Conservation (phyloP, 1,140 invertebrate genomes). For the Orius laevigatus region DNA sequence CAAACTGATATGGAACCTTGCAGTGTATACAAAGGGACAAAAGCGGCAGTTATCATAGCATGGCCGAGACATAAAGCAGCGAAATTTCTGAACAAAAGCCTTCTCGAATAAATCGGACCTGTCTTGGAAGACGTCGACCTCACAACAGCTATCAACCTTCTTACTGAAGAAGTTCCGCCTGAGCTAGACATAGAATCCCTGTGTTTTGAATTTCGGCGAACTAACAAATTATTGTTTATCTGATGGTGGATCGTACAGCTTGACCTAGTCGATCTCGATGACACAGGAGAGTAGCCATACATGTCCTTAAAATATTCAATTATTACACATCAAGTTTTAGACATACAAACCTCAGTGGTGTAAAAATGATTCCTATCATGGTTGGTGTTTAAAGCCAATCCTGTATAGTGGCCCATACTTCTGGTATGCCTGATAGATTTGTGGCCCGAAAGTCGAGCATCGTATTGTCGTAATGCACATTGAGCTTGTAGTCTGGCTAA, state of each 20-base stretch:
- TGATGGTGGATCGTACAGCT: constrained; percentile 27
- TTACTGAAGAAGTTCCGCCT: constrained; percentile 47
- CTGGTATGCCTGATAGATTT: constrained; percentile 5
- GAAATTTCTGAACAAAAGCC: constrained; percentile 32
- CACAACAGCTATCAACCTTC: constrained; percentile 41
- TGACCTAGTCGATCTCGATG: constrained; percentile 33
- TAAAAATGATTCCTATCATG: constrained; percentile 11
- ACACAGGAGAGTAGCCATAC: constrained; percentile 40
- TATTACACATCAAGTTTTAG: background rate
- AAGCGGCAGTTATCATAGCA: constrained; percentile 41
- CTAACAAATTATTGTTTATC: constrained; percentile 23
- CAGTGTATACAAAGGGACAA: constrained; percentile 41
- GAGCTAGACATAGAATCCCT: constrained; percentile 47
- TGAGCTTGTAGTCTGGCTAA: background rate
- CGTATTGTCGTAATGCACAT: background rate
- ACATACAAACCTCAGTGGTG: constrained; percentile 9
- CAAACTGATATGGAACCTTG: constrained; percentile 27
- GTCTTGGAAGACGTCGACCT: constrained; percentile 23
- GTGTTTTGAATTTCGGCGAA: constrained; percentile 27
- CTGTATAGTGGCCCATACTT: constrained; percentile 12
- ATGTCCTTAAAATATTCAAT: constrained; percentile 28
- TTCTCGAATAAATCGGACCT: constrained; percentile 27
- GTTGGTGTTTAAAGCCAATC: background rate
- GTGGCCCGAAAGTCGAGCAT: background rate
- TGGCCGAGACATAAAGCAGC: constrained; percentile 37